Evolutionary conservation across 1,140 invertebrate genomes (phyloP).

Genomic region (Uloborus diversus): DNA sequence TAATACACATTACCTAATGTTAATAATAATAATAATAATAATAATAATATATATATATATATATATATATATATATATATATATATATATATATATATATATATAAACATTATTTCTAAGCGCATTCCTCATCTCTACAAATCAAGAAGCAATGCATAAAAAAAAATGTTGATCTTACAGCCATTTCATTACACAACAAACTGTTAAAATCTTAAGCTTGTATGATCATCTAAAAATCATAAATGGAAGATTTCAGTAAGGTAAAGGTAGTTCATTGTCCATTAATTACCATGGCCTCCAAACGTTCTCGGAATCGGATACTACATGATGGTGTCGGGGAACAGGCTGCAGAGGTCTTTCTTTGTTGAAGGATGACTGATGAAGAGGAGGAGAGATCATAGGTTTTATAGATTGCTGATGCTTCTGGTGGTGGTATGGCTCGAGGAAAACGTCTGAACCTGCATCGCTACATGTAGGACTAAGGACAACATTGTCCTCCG

Average conservation of each 20-base stretch:
- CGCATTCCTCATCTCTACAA: neutral
- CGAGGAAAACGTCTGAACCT: constrained; percentile 43
- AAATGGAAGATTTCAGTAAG: neutral
- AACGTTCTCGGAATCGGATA: constrained; percentile 24
- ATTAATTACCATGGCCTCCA: constrained; percentile 34
- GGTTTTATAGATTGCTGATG: constrained; percentile 1
- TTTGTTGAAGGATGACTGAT: neutral
- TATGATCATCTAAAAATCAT: neutral
- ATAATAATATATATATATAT: no score
- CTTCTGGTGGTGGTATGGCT: constrained; percentile 13
- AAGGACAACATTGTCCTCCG: constrained; percentile 37
- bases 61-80: no score
- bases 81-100: neutral
- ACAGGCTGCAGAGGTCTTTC: neutral
- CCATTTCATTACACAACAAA: neutral
- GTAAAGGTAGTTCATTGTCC: neutral
- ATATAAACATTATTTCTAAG: neutral
- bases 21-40: no score
- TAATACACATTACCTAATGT: no score
- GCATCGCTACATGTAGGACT: constrained; percentile 50
- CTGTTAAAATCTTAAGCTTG: neutral
- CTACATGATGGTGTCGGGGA: neutral
- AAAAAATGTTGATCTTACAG: neutral
- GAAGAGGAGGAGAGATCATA: neutral
- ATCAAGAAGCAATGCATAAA: neutral